Conservation (phyloP, 1,140 invertebrate genomes). For the Battus philenor region DNA sequence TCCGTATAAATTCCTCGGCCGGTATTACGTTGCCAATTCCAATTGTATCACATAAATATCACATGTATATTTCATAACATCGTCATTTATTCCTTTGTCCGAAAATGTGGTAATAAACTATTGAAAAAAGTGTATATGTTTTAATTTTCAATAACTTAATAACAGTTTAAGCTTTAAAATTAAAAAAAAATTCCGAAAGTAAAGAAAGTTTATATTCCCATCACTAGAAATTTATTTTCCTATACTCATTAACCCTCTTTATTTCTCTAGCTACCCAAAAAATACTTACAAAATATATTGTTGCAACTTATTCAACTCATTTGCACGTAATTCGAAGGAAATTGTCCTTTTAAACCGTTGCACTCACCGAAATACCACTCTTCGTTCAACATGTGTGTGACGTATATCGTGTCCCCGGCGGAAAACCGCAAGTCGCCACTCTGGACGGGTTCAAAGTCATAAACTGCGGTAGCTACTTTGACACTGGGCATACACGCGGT, state of each 20-base stretch:
- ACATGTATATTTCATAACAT: not conserved
- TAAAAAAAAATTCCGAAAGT: no score
- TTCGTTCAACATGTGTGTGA: constrained; percentile 83
- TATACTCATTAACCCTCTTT: not conserved
- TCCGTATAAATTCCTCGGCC: constrained; percentile 4
- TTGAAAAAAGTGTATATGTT: no score
- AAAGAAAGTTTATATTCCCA: no score
- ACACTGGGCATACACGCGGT: constrained; percentile 17
- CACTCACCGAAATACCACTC: constrained; percentile 90
- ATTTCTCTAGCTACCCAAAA: not conserved
- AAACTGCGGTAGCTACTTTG: constrained; percentile 61
- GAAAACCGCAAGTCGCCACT: constrained; percentile 61
- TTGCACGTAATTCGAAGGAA: constrained; percentile 88
- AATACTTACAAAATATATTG: not conserved
- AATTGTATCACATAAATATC: constrained; percentile 12
- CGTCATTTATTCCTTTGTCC: no score
- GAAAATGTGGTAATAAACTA: no score
- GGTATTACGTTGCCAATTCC: not conserved
- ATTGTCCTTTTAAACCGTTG: constrained; percentile 82
- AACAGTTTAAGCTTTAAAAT: no score
- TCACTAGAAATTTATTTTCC: not conserved
- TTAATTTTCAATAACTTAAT: no score
- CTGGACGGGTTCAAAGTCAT: constrained; percentile 71
- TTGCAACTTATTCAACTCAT: constrained; percentile 35
- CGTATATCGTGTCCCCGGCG: constrained; percentile 82